Evolutionary conservation across 2,113 vertebrate genomes (phyloP).

Genomic region (Cromileptes altivelis): DNA sequence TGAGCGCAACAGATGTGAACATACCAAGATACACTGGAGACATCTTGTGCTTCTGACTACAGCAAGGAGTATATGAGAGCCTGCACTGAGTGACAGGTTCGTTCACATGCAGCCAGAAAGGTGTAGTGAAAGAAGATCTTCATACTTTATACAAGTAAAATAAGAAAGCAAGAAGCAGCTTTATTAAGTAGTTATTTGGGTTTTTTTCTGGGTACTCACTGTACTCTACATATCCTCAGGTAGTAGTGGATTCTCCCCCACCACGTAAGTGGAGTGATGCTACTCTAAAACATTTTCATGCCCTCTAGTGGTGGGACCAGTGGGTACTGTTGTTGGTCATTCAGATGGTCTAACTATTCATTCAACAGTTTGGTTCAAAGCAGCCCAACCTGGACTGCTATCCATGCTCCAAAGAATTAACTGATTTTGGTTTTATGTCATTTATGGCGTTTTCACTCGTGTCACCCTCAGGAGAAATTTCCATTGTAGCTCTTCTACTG

Average conservation of each 20-base stretch:
- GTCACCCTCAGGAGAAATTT: too few relatives aligned
- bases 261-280: background rate
- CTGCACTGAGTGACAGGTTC: background rate
- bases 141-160: background rate
- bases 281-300: background rate
- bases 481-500: too few relatives aligned
- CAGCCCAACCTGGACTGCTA: background rate
- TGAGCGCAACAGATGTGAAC: constrained; percentile 73
- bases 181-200: background rate
- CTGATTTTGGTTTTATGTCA: too few relatives aligned
- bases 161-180: background rate
- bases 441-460: too few relatives aligned
- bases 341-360: background rate
- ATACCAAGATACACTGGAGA: constrained; percentile 52
- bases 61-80: background rate
- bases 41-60: background rate
- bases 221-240: background rate
- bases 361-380: background rate
- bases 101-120: background rate
- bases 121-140: background rate
- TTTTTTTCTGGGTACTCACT: background rate
- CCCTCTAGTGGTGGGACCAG: background rate
- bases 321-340: background rate
- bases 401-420: too few relatives aligned
- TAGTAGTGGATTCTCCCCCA: too few relatives aligned